Conservation (phyloP, 2,113 vertebrate genomes). For the Pithys albifrons region DNA sequence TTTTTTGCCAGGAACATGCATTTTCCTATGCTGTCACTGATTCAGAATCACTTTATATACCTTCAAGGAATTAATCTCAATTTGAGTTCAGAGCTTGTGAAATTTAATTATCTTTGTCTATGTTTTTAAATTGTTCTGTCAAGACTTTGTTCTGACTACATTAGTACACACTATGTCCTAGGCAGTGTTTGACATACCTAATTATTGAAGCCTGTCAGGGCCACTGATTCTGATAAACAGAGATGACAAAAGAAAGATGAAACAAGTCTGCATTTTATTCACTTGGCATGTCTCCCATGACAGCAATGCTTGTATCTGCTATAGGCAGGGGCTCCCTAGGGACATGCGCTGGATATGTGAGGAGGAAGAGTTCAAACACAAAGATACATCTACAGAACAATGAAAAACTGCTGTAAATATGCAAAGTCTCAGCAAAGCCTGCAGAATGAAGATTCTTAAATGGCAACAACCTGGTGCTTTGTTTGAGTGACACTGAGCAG, state of each 20-base stretch:
- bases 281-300: not conserved
- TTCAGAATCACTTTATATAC: not conserved
- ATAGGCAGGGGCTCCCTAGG: not conserved
- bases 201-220: conserved; percentile 21
- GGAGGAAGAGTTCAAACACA: not conserved
- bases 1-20: conserved; percentile 8
- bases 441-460: not conserved
- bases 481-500: not conserved
- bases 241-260: conserved; percentile 8
- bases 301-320: not conserved
- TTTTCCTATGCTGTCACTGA: not conserved
- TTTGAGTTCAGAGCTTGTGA: not conserved
- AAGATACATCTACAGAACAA: not conserved
- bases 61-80: not conserved
- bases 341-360: not conserved
- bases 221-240: not conserved
- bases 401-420: not conserved
- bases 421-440: not conserved
- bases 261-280: not conserved
- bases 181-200: conserved; percentile 6
- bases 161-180: not conserved
- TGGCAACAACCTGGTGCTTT: not conserved
- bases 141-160: not conserved
- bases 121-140: not conserved
- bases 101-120: not conserved